Evolutionary conservation across 1,140 invertebrate species (phyloP), one percentile per base, ranked within the genome.

Genomic region (Physella acuta): DNA sequence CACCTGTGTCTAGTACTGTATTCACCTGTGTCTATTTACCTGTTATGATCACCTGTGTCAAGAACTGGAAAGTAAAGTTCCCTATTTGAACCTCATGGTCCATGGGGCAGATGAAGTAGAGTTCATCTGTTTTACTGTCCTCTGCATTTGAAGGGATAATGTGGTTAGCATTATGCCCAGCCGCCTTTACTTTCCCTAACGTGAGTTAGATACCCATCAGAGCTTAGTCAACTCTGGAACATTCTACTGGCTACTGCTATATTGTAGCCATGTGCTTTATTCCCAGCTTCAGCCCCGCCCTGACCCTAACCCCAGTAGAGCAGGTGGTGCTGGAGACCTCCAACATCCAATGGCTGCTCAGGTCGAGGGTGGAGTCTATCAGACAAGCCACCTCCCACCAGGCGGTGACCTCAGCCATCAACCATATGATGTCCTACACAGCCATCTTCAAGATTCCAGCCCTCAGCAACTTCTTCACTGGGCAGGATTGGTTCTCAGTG

Each of bases 301-400:
- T 66, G 26, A 20, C 31, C 3, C 73, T 83, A 60, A 81, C 73
- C 24, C 52, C 62, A 17, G 68, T 71, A 37, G 80, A 83, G 64
- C 71, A 51, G 31, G 55, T 69, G 17, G 70, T 84, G 17, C 60
- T 83, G 26, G 55, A 72, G 39, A 68, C 68, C 30, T 76, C 76
- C 30, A 74, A 79, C 56, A 36, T 82, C 26, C 65, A 69, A 17
- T 74, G 76, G 69, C 74, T 75, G 0, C 60, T 84, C 30, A 75
- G 77, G 60, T 59, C 77, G 14, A 73, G 70, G 1, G 58, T 83
- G 0, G 75, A 76, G 65, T 62, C 71, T 30, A 77, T 83, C 28
- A 62, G 68, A 34, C 82, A 82, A 59, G 82, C 82, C 17, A 79
- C 79, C 1, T 79, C 79, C 0, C 83, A 84, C 68, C 70, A 33